Evolutionary conservation across 2,797 vertebrate species (phyloP).

Genomic region (Holocentrus rufus): DNA sequence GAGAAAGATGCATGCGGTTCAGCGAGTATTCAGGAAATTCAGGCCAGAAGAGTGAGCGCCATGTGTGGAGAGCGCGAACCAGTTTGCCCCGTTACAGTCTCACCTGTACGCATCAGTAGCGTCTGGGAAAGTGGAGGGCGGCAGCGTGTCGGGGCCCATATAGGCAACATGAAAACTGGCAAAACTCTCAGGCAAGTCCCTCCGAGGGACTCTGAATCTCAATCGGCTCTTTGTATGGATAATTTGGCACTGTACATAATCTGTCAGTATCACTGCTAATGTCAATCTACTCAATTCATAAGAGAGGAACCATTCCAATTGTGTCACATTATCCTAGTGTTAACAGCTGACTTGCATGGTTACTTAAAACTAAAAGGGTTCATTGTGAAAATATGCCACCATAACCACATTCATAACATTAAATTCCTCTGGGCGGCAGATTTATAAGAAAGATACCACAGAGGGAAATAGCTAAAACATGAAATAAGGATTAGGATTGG

Average conservation of each 20-base stretch:
- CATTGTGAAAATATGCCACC: too few species aligned
- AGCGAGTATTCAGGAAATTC: conserved; percentile 32
- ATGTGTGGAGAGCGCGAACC: background rate
- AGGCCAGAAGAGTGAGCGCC: conserved; percentile 13
- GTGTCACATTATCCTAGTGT: background rate
- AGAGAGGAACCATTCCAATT: background rate
- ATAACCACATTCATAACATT: too few species aligned
- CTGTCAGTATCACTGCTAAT: background rate
- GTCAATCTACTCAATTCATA: background rate
- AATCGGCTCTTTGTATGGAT: too few species aligned
- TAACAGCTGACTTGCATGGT: background rate
- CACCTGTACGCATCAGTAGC: conserved; percentile 41
- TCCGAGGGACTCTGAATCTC: background rate
- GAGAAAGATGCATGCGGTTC: conserved; percentile 67
- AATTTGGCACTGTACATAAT: background rate
- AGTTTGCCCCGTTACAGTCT: conserved; percentile 24
- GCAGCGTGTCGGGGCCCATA: conserved; percentile 59
- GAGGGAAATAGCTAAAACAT: too few species aligned
- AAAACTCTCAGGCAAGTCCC: conserved; percentile 59
- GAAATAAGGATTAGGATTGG: too few species aligned
- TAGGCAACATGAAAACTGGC: conserved; percentile 64
- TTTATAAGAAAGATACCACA: too few species aligned
- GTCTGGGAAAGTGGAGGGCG: conserved; percentile 24
- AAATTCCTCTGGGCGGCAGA: too few species aligned
- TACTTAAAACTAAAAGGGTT: too few species aligned